Percentiles rank a stretch among this genome's conserved stretches.
Evolutionary conservation across 1,140 invertebrate genomes (phyloP).

Genomic region (Caenorhabditis tropicalis): DNA sequence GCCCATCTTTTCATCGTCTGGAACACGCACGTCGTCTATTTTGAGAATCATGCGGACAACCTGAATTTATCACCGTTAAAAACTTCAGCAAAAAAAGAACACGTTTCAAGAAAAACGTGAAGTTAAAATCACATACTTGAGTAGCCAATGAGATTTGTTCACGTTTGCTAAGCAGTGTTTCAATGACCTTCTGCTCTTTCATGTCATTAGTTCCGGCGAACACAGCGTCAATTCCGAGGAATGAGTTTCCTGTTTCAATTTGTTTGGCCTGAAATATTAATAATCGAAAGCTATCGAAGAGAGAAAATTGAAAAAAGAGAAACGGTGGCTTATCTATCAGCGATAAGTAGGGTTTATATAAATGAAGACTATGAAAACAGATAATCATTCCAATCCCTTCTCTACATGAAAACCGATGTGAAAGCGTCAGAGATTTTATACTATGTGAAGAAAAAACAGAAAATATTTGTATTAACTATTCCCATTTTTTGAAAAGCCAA

Average conservation of each 20-base stretch:
- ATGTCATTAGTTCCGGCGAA: slow-evolving; percentile 86
- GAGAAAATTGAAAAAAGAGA: background rate
- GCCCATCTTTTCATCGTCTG: slow-evolving; percentile 62
- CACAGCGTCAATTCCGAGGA: slow-evolving; percentile 94
- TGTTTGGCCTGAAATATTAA: slow-evolving; percentile 81
- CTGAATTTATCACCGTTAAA: slow-evolving; percentile 74
- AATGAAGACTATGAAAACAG: too few relatives aligned
- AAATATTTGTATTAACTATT: too few relatives aligned
- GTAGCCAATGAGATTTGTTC: slow-evolving; percentile 96
- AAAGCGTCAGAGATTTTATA: too few relatives aligned
- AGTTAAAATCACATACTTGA: slow-evolving; percentile 67
- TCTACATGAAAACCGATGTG: too few relatives aligned
- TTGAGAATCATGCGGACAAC: slow-evolving; percentile 99
- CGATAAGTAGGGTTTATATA: too few relatives aligned
- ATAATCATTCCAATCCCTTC: too few relatives aligned
- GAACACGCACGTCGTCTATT: slow-evolving; percentile 93
- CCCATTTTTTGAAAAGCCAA: too few relatives aligned
- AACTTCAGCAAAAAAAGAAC: too few relatives aligned
- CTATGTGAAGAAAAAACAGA: too few relatives aligned
- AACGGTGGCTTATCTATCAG: background rate
- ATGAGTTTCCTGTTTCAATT: slow-evolving; percentile 83
- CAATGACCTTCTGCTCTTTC: slow-evolving; percentile 93
- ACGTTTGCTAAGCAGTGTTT: slow-evolving; percentile 94
- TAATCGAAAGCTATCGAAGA: too few relatives aligned
- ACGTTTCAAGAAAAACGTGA: background rate